A percentile compares a stretch with the other conserved stretches of the same genome.
Evolutionary conservation across 2,113 vertebrate species (phyloP).

Genomic region (Ictalurus punctatus): DNA sequence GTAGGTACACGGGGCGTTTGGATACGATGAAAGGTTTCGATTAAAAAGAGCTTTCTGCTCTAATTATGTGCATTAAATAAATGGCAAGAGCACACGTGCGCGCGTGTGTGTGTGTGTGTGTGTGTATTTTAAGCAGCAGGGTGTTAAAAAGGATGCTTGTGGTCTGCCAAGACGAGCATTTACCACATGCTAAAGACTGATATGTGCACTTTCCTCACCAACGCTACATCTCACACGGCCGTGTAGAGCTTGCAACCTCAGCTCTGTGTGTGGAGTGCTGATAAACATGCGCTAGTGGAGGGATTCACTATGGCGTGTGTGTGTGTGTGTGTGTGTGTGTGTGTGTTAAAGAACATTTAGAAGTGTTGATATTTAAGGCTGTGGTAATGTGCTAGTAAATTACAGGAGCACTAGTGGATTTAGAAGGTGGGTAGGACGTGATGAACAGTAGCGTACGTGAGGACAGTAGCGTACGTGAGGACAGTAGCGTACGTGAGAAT

Average conservation of each 20-base stretch:
- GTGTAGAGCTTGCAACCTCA: neutral
- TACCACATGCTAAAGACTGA: neutral
- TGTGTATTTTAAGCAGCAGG: conserved; percentile 55
- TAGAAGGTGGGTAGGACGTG: too few relatives aligned
- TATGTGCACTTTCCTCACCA: neutral
- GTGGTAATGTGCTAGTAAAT: neutral
- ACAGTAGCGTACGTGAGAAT: neutral
- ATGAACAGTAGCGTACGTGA: too few relatives aligned
- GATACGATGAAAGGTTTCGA: neutral
- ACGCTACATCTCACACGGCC: neutral
- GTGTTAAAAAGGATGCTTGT: conserved; percentile 59
- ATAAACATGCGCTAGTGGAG: neutral
- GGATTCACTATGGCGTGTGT: neutral
- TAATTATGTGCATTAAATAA: conserved; percentile 22
- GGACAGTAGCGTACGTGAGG: too few relatives aligned
- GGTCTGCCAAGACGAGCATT: conserved; percentile 48
- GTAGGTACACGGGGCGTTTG: neutral
- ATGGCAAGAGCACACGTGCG: conserved; percentile 5
- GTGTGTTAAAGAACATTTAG: neutral
- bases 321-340: neutral
- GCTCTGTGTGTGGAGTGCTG: neutral
- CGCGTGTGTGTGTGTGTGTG: neutral
- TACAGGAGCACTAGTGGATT: neutral
- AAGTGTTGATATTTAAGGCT: neutral
- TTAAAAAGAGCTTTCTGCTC: neutral